Base-by-base conservation (phyloP, 2,797 vertebrate species). In the Furcifer pardalis region DNA sequence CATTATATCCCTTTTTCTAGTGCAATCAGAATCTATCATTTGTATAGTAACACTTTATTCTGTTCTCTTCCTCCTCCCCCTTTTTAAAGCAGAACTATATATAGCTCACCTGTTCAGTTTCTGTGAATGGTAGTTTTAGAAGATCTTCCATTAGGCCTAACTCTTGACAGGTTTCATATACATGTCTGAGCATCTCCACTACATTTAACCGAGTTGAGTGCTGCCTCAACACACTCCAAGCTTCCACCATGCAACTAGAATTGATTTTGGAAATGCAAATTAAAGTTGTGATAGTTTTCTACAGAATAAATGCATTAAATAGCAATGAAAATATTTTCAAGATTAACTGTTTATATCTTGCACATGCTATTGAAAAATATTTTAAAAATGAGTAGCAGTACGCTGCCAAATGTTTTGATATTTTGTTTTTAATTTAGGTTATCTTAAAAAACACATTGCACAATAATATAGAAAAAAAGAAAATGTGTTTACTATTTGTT, bases 91-190 rank as follows among this genome's bases (percentile, higher is more conserved):
- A 62, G 17, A 35, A 69, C 52, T 73, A 42, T 60, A 7, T 32
- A 72, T 42, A 46, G 1, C 87, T 90, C 91, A 98, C 98, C 96
- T 98, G 97, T 83, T 99, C 98, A 25, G 90, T 94, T 82, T 94
- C 91, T 79, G 96, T 95, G 76, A 99, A 97, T 0, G 98, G 98
- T 2, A 99, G 95, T 92, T 98, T 98, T 85, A 99, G 93, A 81
- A 99, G 96, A 83, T 99, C 98, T 91, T 98, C 97, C 95, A 98
- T 97, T 66, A 99, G 95, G 42, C 96, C 97, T 89, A 97, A 95
- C 78, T 98, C 98, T 93, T 98, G 98, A 92, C 98, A 99, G 75
- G 95, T 96, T 94, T 98, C 97, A 85, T 97, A 99, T 66, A 97
- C 89, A 84, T 97, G 97, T 79, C 93, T 95, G 7, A 99, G 91